phyloP scores from a whole-genome alignment of 2,888 invertebrate genomes.

The Ctenicera cuprea region DNA sequence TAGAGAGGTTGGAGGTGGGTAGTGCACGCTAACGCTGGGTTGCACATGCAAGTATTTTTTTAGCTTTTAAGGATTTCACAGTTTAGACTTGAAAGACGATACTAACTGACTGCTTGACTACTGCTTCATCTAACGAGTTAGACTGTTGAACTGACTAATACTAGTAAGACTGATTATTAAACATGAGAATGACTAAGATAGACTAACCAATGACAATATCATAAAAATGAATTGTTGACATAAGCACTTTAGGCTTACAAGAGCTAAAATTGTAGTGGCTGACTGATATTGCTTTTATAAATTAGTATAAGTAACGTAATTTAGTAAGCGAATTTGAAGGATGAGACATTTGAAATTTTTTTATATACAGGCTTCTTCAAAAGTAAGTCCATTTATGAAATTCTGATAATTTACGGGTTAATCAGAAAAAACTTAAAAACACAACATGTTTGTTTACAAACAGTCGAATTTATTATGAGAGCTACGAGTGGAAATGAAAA shows the following conservation, averaged over 20 bases:
- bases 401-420: no score
- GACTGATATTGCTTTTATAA: not conserved
- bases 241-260: not conserved
- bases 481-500: no score
- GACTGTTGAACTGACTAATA: not conserved
- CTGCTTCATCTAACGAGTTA: no score
- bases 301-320: not conserved
- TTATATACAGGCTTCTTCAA: no score
- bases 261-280: not conserved
- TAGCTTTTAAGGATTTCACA: not conserved
- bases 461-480: no score
- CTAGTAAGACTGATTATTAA: no score
- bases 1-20: slow-evolving; percentile 32
- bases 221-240: not conserved
- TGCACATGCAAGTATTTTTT: slow-evolving; percentile 10
- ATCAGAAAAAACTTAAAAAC: no score
- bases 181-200: no score
- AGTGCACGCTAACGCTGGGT: slow-evolving; percentile 17
- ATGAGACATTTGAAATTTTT: not conserved
- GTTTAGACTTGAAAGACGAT: no score
- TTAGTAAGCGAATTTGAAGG: not conserved
- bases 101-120: no score
- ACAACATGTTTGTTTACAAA: no score
- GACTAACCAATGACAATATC: not conserved
- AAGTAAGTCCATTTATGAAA: no score